These are phyloP conservation scores for Hoplostethus atlanticus DNA, from an alignment of 2,797 vertebrate genomes.

Conservation along the genomic window DNA sequence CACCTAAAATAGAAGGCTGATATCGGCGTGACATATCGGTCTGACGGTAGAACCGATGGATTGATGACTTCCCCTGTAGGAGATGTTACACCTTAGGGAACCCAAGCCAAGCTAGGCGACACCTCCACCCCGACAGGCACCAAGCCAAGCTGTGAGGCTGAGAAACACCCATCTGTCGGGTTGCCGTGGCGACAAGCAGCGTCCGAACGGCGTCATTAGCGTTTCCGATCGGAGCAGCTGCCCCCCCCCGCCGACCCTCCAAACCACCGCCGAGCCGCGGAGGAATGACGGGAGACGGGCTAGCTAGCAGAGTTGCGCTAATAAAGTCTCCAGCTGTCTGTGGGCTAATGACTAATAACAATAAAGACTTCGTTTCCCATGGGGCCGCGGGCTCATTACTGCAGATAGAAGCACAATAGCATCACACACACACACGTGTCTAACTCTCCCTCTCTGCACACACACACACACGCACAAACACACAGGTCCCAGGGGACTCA, in stretches of 20 bases:
- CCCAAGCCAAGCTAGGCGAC: no score
- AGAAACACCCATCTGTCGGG: background rate
- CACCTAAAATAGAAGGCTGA: no score
- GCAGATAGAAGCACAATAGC: conserved; percentile 35
- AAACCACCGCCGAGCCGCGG: no score
- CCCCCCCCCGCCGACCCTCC: no score
- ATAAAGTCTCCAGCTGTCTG: conserved; percentile 52
- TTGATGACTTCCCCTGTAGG: no score
- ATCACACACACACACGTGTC: conserved; percentile 20
- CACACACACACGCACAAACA: conserved; percentile 20
- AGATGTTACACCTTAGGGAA: no score
- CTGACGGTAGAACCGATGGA: no score
- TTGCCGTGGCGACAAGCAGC: no score
- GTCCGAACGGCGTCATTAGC: no score
- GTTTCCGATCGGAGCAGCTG: no score
- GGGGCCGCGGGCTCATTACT: conserved; percentile 57
- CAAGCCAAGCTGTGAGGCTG: background rate
- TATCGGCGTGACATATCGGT: no score
- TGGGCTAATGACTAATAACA: conserved; percentile 49
- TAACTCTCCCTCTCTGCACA: conserved; percentile 3
- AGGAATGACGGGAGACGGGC: conserved; percentile 1
- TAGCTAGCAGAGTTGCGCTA: background rate
- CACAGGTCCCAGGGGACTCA: conserved; percentile 55
- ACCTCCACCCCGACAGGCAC: no score
- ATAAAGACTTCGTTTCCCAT: conserved; percentile 62